Evolutionary conservation across 2,888 invertebrate genomes (phyloP).

Genomic region (Quadriops clusia): DNA sequence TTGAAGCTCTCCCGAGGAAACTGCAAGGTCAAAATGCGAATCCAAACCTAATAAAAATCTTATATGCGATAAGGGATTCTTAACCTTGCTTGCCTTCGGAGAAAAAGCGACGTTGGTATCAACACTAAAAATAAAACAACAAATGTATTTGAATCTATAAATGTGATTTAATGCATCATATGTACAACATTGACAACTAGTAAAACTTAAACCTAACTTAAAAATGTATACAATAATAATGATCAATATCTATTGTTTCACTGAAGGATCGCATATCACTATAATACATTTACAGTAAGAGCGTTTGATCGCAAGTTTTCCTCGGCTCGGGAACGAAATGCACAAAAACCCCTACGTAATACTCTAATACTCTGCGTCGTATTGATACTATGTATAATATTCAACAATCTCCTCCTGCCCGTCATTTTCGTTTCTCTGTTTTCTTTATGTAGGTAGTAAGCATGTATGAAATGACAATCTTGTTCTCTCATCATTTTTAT

Average conservation of each 20-base stretch:
- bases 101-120: no score
- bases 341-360: no score
- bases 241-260: conserved; percentile 10
- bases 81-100: conserved; percentile 17
- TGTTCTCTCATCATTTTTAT: no score
- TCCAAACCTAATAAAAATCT: conserved; percentile 39
- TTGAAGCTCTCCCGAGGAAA: conserved; percentile 50
- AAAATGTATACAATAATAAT: conserved; percentile 17
- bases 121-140: conserved; percentile 7
- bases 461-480: no score
- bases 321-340: no score
- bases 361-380: no score
- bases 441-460: no score
- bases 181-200: conserved; percentile 34
- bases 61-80: conserved; percentile 36
- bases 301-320: no score
- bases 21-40: conserved; percentile 40
- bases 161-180: conserved; percentile 32
- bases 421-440: no score
- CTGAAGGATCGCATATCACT: conserved; percentile 5
- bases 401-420: no score
- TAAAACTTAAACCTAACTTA: conserved; percentile 22
- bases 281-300: conserved; percentile 4
- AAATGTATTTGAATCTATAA: conserved; percentile 25
- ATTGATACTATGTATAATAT: no score